Evolutionary conservation across 2,113 vertebrate species (phyloP).

Genomic region (Alouatta palliata): DNA sequence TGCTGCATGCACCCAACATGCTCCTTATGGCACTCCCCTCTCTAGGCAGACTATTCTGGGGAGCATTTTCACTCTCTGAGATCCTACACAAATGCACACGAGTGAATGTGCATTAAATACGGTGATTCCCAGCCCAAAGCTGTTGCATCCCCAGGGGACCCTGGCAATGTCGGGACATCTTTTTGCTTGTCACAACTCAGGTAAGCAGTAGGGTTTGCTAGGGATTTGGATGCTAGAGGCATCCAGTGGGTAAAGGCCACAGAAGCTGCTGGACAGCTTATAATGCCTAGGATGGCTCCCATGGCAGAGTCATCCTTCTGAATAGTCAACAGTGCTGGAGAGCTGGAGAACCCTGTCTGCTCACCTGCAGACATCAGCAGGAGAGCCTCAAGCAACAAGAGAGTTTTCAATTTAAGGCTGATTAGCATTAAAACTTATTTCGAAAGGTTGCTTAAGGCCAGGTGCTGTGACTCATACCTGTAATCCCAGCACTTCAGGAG

Average conservation of each 20-base stretch:
- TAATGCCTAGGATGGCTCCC: fast-evolving
- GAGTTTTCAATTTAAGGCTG: too few species aligned
- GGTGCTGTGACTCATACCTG: too few species aligned
- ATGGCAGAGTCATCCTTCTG: neutral
- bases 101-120: neutral
- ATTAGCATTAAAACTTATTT: neutral
- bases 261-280: neutral
- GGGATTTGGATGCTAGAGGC: neutral
- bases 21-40: too few species aligned
- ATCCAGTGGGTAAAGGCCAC: neutral
- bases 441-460: too few species aligned
- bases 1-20: too few species aligned
- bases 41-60: neutral
- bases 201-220: neutral
- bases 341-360: neutral
- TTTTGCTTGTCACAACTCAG: neutral
- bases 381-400: fast-evolving
- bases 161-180: neutral
- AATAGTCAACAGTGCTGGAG: fast-evolving
- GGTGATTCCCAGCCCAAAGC: neutral
- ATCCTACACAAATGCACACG: neutral
- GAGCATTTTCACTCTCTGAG: neutral
- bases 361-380: too few species aligned
- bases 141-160: neutral
- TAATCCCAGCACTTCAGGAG: too few species aligned